Base-by-base conservation (phyloP, 2,797 vertebrate species). In the Mormyrus proboscirostris region DNA sequence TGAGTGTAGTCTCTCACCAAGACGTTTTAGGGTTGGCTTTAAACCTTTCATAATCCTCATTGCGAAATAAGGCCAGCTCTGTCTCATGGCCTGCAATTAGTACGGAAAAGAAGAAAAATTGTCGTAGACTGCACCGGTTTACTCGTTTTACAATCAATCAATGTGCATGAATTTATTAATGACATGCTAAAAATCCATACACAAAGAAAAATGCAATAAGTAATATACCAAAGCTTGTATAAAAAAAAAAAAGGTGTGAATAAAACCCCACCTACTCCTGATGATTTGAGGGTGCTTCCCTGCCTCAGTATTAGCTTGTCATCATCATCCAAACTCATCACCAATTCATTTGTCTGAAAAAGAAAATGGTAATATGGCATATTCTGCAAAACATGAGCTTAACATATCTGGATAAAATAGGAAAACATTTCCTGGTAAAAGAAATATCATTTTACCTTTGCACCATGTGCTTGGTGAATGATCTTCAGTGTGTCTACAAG, bases 401-500 rank as follows among this genome's bases (percentile, higher is more conserved):
- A 84, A 62, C 1, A 59, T 22, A 57, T 50, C n/a, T 14, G 25
- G 29, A 29, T 86, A 29, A 86, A 29, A 12, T 16, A 33, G 14
- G 25, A 55, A 14, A 55, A 55, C 10, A 41, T 38, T 57, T 38
- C 85, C 85, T 38, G 25, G 22, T 19, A 14, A 57, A 29, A 50
- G 6, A 19, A 25, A 16, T 3, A 65, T 3, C 38, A 7, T 90
- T 91, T 0, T 95, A 99, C 98, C 98, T 99, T 99, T 86, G 98
- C 96, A 94, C 97, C 97, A 89, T 98, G 96, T 53, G 98, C 96
- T 90, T 99, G 98, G 91, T 99, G 98, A 93, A 97, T 96, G 87
- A 99, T 98, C 95, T 99, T 99, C 95, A 99, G 96, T 4, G 96
- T 97, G 94, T 99, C 98, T 99, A 95, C 92, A 92, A 94, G 4